A percentile compares a stretch with the other conserved stretches of the same genome.
These are phyloP conservation scores for Etheostoma cragini DNA, from an alignment of 2,113 vertebrate species.

Conservation along the genomic window DNA sequence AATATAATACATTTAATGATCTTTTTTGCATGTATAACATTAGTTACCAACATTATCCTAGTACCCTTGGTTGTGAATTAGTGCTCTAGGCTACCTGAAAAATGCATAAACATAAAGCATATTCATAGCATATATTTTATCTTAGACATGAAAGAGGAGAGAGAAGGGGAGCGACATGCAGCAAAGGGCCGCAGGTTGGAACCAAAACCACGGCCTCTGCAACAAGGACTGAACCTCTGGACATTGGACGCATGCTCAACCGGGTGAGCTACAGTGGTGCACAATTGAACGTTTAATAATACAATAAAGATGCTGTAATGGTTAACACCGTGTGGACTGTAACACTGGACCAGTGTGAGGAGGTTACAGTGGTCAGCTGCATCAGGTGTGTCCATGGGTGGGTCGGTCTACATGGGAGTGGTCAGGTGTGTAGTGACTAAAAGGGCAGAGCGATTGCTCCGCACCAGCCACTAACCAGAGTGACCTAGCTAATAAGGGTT, in stretches of 20 bases:
- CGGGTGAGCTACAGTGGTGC: too few relatives aligned
- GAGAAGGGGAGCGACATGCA: too few relatives aligned
- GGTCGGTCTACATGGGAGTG: conserved; percentile 27
- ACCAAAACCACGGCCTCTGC: too few relatives aligned
- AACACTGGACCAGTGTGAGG: not conserved
- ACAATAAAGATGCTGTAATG: not conserved
- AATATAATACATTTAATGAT: too few relatives aligned
- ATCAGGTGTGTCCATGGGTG: conserved; percentile 12
- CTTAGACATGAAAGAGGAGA: too few relatives aligned
- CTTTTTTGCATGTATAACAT: too few relatives aligned
- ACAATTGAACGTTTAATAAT: not conserved
- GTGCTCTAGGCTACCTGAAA: not conserved
- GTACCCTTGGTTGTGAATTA: not conserved
- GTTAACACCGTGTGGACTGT: not conserved
- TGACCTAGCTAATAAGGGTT: not conserved
- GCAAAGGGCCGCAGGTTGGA: too few relatives aligned
- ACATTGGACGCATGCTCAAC: too few relatives aligned
- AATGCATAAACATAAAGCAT: not conserved
- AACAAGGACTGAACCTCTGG: too few relatives aligned
- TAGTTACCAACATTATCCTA: not conserved
- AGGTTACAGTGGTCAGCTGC: not conserved
- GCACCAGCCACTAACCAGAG: not conserved
- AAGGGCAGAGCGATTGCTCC: conserved; percentile 11
- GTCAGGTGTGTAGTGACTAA: not conserved
- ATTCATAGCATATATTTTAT: not conserved